A percentile compares a stretch with the other conserved stretches of the same genome.
Evolutionary conservation across 2,113 vertebrate genomes (phyloP).

Genomic region (Muntiacus reevesi): DNA sequence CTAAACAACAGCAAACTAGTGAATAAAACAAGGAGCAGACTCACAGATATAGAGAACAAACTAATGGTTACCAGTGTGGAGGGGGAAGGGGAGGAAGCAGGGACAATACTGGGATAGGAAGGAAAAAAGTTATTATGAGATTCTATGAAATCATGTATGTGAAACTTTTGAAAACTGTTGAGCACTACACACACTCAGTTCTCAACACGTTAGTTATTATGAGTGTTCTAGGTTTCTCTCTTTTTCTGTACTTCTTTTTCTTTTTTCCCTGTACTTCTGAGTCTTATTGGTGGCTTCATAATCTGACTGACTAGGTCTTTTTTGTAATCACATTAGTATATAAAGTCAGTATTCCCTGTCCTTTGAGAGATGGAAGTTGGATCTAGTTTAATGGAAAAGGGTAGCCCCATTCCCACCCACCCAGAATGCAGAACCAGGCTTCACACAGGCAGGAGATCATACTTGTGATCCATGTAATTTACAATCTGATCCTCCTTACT

Average conservation of each 20-base stretch:
- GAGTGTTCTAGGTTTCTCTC: not conserved
- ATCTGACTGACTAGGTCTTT: not conserved
- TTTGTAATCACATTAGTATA: not conserved
- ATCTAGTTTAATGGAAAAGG: not conserved
- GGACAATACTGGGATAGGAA: not conserved
- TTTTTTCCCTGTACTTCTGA: not conserved
- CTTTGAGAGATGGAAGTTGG: not conserved
- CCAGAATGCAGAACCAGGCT: not conserved
- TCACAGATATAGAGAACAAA: not conserved
- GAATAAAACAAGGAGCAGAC: not conserved
- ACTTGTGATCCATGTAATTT: not conserved
- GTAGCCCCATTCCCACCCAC: not conserved
- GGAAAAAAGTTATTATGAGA: not conserved
- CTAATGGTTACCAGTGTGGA: not conserved
- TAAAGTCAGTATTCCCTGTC: not conserved
- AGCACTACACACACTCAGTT: not conserved
- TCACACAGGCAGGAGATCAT: not conserved
- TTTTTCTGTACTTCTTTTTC: not conserved
- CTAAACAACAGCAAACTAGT: not conserved
- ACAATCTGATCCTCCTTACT: not conserved
- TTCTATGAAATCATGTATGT: not conserved
- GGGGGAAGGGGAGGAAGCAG: fast-evolving
- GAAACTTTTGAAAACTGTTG: not conserved
- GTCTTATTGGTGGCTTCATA: not conserved
- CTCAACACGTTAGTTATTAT: not conserved